phyloP scores from a whole-genome alignment of 2,888 invertebrate species.

The Venusia cambrica region DNA sequence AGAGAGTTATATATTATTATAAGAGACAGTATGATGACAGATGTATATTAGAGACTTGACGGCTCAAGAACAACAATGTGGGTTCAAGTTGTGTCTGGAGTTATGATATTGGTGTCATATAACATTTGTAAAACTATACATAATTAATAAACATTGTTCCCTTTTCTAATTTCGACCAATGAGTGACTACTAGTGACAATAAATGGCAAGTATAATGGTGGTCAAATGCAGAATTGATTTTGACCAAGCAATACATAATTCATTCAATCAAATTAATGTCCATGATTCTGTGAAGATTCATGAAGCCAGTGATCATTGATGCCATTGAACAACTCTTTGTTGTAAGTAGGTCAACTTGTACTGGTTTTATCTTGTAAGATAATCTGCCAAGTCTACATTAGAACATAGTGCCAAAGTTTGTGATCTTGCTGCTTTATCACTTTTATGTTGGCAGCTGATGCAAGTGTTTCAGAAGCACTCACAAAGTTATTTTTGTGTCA shows the following conservation, averaged over 20 bases:
- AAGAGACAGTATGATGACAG: no score
- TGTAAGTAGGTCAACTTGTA: slow-evolving; percentile 32
- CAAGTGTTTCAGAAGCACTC: slow-evolving; percentile 15
- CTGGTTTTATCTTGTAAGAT: slow-evolving; percentile 27
- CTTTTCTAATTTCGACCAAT: no score
- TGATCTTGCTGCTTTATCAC: slow-evolving; percentile 25
- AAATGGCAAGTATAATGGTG: no score
- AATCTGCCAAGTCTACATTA: slow-evolving; percentile 32
- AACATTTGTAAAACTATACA: no score
- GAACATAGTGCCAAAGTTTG: slow-evolving; percentile 32
- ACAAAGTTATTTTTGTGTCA: slow-evolving; percentile 26
- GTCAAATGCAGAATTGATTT: not conserved
- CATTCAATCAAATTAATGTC: slow-evolving; percentile 5
- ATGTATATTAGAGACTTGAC: no score
- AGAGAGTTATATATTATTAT: no score
- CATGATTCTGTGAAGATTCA: slow-evolving; percentile 8
- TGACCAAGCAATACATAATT: not conserved
- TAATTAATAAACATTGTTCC: no score
- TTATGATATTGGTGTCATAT: no score
- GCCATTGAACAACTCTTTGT: slow-evolving; percentile 42
- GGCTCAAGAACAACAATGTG: no score
- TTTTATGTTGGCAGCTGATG: slow-evolving; percentile 25
- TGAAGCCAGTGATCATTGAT: slow-evolving; percentile 24
- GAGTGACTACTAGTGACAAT: no score
- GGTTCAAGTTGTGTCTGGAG: no score